A percentile compares a stretch with the other conserved stretches of the same genome.
These are phyloP conservation scores for Morone saxatilis DNA, from an alignment of 2,113 vertebrate species.

Conservation along the genomic window DNA sequence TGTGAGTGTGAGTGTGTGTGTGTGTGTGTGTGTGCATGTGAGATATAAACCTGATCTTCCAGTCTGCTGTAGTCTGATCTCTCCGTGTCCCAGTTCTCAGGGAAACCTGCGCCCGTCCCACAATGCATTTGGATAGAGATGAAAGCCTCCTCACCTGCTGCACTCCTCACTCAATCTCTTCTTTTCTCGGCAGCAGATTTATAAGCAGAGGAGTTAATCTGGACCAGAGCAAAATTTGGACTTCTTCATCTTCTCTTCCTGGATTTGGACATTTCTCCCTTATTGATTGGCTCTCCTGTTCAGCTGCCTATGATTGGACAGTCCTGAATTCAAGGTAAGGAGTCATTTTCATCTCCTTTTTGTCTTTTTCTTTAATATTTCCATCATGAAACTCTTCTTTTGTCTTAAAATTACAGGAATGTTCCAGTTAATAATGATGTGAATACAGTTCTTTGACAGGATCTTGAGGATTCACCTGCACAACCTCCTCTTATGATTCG, in stretches of 20 bases:
- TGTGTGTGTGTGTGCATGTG: too few species aligned
- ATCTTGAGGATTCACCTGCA: too few species aligned
- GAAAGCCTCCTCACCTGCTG: not conserved
- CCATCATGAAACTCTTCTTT: too few species aligned
- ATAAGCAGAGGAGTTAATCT: not conserved
- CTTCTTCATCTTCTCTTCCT: not conserved
- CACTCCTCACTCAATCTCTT: not conserved
- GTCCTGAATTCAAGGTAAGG: constrained; percentile 29
- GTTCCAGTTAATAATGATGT: too few species aligned
- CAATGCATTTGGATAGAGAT: constrained; percentile 25
- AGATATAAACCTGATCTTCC: constrained; percentile 31
- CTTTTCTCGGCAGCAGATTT: constrained; percentile 19
- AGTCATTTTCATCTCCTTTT: not conserved
- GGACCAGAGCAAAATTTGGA: not conserved
- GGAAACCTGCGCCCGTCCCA: constrained; percentile 5
- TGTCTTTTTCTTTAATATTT: not conserved
- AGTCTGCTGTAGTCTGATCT: constrained; percentile 8
- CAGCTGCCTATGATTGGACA: constrained; percentile 34
- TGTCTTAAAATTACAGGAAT: too few species aligned
- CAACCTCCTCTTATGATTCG: too few species aligned
- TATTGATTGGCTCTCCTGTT: constrained; percentile 13
- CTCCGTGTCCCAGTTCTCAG: constrained; percentile 30
- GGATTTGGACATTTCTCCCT: constrained; percentile 10
- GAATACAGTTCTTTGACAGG: too few species aligned
- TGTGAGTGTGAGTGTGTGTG: not conserved